Conservation (phyloP, 2,797 vertebrate species). For the Hafferia zeledoni region DNA sequence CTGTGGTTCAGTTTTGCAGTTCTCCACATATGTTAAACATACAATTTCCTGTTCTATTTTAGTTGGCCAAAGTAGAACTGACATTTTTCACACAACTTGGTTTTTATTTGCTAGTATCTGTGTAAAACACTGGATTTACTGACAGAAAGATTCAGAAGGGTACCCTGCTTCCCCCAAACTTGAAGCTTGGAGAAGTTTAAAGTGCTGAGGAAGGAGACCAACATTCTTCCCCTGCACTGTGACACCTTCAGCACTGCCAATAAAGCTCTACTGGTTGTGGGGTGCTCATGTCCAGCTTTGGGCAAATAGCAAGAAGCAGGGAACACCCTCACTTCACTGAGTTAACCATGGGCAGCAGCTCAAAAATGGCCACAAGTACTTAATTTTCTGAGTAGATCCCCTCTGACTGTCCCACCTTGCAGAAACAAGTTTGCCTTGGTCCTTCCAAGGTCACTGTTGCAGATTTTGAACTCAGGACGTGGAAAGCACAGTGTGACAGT, state of each 20-base stretch:
- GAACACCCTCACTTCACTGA: neutral
- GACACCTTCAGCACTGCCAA: neutral
- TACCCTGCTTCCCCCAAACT: neutral
- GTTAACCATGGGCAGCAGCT: neutral
- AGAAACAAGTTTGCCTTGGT: neutral
- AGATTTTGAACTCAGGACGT: neutral
- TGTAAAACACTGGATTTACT: neutral
- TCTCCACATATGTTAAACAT: constrained; percentile 40
- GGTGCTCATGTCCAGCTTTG: neutral
- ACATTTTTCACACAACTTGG: constrained; percentile 20
- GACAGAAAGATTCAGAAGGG: constrained; percentile 2
- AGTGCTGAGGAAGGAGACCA: neutral
- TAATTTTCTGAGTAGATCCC: neutral
- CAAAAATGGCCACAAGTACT: neutral
- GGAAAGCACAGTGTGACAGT: neutral
- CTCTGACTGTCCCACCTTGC: neutral
- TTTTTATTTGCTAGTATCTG: constrained; percentile 36
- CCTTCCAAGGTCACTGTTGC: neutral
- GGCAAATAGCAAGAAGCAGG: neutral
- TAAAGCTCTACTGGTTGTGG: neutral
- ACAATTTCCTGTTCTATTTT: constrained; percentile 47
- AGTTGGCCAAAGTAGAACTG: constrained; percentile 43
- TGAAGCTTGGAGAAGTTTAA: neutral
- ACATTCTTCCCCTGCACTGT: neutral
- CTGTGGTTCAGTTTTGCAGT: constrained; percentile 9